Base-by-base conservation (phyloP, 2,113 vertebrate genomes). In the Tauraco erythrolophus region DNA sequence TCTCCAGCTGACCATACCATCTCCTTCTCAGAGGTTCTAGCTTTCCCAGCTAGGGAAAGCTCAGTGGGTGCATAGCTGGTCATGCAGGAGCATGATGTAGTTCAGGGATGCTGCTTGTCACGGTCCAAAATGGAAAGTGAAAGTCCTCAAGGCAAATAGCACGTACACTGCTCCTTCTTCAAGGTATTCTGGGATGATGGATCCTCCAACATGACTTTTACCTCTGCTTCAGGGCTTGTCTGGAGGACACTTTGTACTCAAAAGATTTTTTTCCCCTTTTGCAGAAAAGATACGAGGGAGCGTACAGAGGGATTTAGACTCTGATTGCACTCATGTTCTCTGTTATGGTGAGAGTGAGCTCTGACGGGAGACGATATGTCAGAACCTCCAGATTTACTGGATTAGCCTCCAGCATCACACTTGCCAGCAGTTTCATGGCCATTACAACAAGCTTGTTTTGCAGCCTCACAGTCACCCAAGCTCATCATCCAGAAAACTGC, bases 321-420 rank as follows among this genome's bases (percentile, higher is more conserved):
- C 43, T 35, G 66, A 41, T 31, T 9, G 11, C 19, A 48, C 46
- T 53, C 30, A 3, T 68, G 35, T n/a, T 51, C 84, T 75, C 66
- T 66, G 1, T 13, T 53, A 11, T 2, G 30, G 51, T 12, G 71
- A 31, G 3, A 61, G 50, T 0, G 5, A 78, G 56, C 79, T 82
- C 53, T 62, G 80, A 35, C 0, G 1, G 33, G n/a, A 37, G 33
- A 8, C 0, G 3, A 4, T 5, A 21, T 66, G 79, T 45, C 79
- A 93, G 43, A 78, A 30, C 24, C 28, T 56, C 39, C 54, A 23
- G 53, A 13, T 78, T 33, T 54, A 39, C 64, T n/a, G 75, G 17
- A 10, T 14, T 71, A 77, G n/a, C 23, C 57, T 62, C 69, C 74
- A 77, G 78, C 78, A 39, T 11, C 1, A 25, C 2, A 1, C 24